Conservation (phyloP, 2,113 vertebrate species). For the Crotalus horridus region DNA sequence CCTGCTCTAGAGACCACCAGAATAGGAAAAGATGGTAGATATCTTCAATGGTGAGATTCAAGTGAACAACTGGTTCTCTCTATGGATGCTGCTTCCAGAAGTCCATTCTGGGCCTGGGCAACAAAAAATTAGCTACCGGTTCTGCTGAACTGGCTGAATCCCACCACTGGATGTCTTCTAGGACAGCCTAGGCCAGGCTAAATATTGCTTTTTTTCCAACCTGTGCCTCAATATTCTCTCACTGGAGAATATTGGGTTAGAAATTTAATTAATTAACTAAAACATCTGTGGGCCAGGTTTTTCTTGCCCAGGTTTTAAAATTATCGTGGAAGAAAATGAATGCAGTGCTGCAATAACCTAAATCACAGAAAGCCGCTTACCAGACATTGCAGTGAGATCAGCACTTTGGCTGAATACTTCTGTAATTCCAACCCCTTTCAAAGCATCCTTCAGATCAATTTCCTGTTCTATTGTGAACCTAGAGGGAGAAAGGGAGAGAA, state of each 20-base stretch:
- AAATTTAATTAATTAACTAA: background rate
- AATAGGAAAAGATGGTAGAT: background rate
- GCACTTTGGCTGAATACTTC: conserved; percentile 86
- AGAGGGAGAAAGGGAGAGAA: conserved; percentile 24
- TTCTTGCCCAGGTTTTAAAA: background rate
- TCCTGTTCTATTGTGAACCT: conserved; percentile 96
- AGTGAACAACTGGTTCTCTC: too few relatives aligned
- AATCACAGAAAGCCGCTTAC: conserved; percentile 62
- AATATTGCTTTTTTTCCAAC: background rate
- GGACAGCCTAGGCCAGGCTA: background rate
- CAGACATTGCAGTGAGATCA: conserved; percentile 91
- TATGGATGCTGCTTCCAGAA: too few relatives aligned
- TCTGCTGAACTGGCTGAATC: too few relatives aligned
- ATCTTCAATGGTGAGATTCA: too few relatives aligned
- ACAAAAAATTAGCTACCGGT: too few relatives aligned
- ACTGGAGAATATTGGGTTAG: background rate
- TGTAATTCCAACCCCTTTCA: conserved; percentile 86
- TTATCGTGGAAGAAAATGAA: background rate
- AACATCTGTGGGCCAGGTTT: background rate
- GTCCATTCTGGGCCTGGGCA: too few relatives aligned
- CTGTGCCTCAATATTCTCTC: background rate
- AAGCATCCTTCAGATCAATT: conserved; percentile 84
- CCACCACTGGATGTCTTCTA: background rate
- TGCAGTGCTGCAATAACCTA: background rate
- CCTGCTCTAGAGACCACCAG: background rate